Evolutionary conservation across 2,797 vertebrate genomes (phyloP), one percentile per base, ranked within the genome.

Genomic region (Scolopax bukidnonensis): DNA sequence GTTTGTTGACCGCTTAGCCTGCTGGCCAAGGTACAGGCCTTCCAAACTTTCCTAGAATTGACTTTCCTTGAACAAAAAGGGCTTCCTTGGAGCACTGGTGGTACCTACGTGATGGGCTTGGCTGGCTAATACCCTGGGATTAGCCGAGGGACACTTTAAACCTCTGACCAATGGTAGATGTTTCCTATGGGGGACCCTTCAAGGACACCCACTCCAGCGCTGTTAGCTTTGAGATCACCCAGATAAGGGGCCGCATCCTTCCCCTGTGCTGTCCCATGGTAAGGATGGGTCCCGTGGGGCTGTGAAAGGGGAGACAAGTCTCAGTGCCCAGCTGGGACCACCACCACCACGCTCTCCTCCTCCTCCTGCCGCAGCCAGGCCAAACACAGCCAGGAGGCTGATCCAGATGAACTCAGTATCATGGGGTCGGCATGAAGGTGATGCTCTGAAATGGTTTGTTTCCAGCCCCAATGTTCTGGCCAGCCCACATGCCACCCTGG

Each of bases 11-110:
- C 4, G 4, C 94, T 84, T 54, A 91, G 67, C 59, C 59, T 69
- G 43, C 93, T 89, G 94, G 59, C 81, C 96, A 96, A 97, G 94
- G 93, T 95, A 97, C 89, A 95, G 75, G 12, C 67, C 45, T 80
- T 78, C 83, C 76, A 75, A 91, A 90, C 84, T 90, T 96, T 96
- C 89, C 93, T 94, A 70, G 88, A 94, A 88, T 19, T 59, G 73
- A 92, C 86, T 96, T 96, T 96, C 74, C 47, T 95, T 97, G 79
- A 95, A 61, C 63, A 95, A 75, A 91, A 94, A 92, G 19, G 80
- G 84, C 68, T 92, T 95, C 65, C 56, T 82, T 92, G 75, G 28
- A 81, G 87, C 69, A 23, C 38, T 51, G 76, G 68, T 5, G 1
- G 33, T 63, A 85, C 84, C 79, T 97, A 92, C 89, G 93, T 96